Percentiles rank a stretch among this genome's conserved stretches.
Evolutionary conservation across 2,888 invertebrate genomes (phyloP).

Genomic region (Cosmia pyralina): DNA sequence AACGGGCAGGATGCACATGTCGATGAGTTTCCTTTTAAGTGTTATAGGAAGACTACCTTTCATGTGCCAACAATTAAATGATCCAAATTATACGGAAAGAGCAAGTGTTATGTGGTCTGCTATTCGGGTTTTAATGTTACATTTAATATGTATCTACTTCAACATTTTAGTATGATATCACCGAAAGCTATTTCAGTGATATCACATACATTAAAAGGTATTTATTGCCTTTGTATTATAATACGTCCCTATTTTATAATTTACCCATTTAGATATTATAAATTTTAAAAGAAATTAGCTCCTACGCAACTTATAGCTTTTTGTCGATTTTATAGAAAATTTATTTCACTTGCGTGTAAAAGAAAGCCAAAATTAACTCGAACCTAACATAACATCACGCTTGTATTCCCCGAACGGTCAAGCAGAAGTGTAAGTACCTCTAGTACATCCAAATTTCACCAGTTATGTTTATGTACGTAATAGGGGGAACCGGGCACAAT

Average conservation of each 20-base stretch:
- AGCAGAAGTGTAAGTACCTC: background rate
- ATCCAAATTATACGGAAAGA: conserved; percentile 21
- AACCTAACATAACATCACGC: background rate
- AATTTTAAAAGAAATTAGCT: background rate
- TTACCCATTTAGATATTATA: background rate
- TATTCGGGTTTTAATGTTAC: background rate
- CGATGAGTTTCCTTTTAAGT: no score
- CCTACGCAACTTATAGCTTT: background rate
- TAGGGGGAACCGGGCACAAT: no score
- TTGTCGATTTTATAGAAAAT: background rate
- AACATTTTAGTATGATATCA: background rate
- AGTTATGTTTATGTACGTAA: no score
- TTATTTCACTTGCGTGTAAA: background rate
- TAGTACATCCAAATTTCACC: no score
- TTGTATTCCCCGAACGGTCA: background rate
- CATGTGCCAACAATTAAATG: conserved; percentile 28
- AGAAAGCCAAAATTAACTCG: background rate
- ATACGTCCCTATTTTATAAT: no score
- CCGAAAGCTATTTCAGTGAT: no score
- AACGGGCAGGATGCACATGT: no score
- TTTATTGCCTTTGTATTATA: no score
- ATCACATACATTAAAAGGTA: no score
- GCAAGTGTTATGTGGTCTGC: background rate
- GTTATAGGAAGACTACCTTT: no score
- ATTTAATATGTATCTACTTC: background rate